Evolutionary conservation across 1,140 invertebrate genomes (phyloP), one percentile per base, ranked within the genome.

Genomic region (Rhopalosiphum padi): DNA sequence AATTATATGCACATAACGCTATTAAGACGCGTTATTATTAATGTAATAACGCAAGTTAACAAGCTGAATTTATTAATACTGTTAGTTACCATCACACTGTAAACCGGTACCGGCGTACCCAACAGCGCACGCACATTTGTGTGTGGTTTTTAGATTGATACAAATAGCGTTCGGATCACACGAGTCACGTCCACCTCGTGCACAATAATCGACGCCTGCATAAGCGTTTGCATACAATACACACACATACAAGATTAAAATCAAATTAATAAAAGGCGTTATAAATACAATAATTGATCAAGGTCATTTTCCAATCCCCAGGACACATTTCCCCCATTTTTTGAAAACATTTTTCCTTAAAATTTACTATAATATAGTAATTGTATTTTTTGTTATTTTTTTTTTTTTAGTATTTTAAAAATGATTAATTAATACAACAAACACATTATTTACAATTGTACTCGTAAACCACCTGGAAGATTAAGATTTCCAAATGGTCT

Each of bases 121-220:
- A 95, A 96, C 96, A 95, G 97, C 97, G 95, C 98, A 98, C 95
- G 97, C 97, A 96, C 98, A 98, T 94, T 97, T 96, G 95, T 97
- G 98, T 94, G 97, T 97, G 94, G 97, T 98, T 95, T 97, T 97
- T 94, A 98, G 96, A 96, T 98, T 98, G 95, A 97, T 96, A 96
- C 98, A 98, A 91, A 97, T 97, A 94, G 97, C 97, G 95, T 98
- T 98, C 94, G 96, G 96, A 95, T 98, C 97, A 95, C 98, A 98
- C 94, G 96, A 96, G 95, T 98, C 97, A 85, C 82, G 91, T 53
- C 91, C 91, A 91, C 98, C 98, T 95, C 97, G 97, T 94, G 97
- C 97, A 96, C 98, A 98, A 96, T 98, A 98, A 96, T 98, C 98
- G 95, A 97, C 97, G 94, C 97, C 98, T 98, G 96, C 41, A 85